These are phyloP conservation scores for Acanthurus leucopareius DNA, from an alignment of 2,797 vertebrate species.

Conservation along the genomic window DNA sequence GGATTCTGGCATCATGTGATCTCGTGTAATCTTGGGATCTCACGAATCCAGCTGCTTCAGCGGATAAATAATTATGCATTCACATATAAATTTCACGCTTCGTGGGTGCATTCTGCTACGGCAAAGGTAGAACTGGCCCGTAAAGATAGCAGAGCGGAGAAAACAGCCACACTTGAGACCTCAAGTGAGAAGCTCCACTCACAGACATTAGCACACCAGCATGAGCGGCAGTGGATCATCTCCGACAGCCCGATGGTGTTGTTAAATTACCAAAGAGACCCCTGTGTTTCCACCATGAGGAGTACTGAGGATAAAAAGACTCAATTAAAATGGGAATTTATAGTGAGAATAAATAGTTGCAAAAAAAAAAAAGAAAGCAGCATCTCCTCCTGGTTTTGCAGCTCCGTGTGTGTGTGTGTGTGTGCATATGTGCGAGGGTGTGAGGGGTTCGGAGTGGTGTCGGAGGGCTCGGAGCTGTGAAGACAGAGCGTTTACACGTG, in stretches of 20 bases:
- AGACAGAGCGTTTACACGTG: constrained; percentile 18
- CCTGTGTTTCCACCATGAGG: neutral
- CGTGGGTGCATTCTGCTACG: neutral
- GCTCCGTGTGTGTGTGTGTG: neutral
- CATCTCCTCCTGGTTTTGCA: constrained; percentile 1
- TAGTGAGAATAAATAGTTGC: neutral
- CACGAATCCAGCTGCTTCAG: too few relatives aligned
- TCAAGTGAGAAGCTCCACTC: neutral
- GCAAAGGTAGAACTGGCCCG: neutral
- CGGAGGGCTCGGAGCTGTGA: constrained; percentile 19
- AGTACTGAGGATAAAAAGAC: neutral
- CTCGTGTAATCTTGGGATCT: too few relatives aligned
- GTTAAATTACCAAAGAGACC: constrained; percentile 11
- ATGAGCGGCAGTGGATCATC: neutral
- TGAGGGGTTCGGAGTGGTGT: constrained; percentile 30
- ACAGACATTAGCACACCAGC: neutral
- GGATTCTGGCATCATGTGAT: too few relatives aligned
- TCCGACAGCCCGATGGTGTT: neutral
- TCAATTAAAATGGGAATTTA: constrained; percentile 9
- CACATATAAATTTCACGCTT: constrained; percentile 12
- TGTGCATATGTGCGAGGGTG: neutral
- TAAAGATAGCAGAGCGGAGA: neutral
- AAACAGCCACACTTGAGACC: neutral
- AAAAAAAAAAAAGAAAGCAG: neutral
- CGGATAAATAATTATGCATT: too few relatives aligned